Evolutionary conservation across 2,113 vertebrate species (phyloP), one percentile per base, ranked within the genome.

Genomic region (Etheostoma spectabile): DNA sequence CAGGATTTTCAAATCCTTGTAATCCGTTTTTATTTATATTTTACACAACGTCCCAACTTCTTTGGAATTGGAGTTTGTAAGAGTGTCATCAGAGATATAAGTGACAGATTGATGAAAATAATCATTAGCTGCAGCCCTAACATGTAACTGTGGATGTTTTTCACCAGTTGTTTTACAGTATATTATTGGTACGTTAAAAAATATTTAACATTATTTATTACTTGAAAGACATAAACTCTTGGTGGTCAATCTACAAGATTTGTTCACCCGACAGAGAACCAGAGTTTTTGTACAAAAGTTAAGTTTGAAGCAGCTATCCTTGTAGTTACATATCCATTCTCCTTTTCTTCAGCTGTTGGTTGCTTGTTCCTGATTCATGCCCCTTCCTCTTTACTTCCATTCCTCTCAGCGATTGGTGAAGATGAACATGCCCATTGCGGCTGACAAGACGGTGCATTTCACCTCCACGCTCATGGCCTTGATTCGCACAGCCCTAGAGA

Each of bases 361-460:
- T 56, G 48, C 65, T 45, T 49, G 38, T 73, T 77, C 27, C 55
- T 74, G 63, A 53, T 74, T 84, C 66, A 80, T 60, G 22, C 24
- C 13, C 48, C 61, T 22, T 68, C 73, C 55, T n/a, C 74, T 71
- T 45, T 74, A 46, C 71, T 67, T 64, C 57, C 57, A 5, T 55
- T 80, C 83, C 82, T 86, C 48, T 33, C 93, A 99, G 98, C 97
- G 98, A 51, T 88, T 99, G 94, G 98, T 99, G 62, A 94, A 93
- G 91, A 99, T 99, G 98, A 99, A 99, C 93, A 99, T 99, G 98
- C 98, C 98, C 2, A 99, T 99, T 72, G 97, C 96, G 0, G 95
- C 94, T 0, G 97, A 99, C 89, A 93, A 96, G 81, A 98, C 97
- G 0, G 98, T 99, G 38, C 98, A 99, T 89, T 99, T 99, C 95